phyloP scores from a whole-genome alignment of 2,113 vertebrate species.

The Clarias macrocephalus region DNA sequence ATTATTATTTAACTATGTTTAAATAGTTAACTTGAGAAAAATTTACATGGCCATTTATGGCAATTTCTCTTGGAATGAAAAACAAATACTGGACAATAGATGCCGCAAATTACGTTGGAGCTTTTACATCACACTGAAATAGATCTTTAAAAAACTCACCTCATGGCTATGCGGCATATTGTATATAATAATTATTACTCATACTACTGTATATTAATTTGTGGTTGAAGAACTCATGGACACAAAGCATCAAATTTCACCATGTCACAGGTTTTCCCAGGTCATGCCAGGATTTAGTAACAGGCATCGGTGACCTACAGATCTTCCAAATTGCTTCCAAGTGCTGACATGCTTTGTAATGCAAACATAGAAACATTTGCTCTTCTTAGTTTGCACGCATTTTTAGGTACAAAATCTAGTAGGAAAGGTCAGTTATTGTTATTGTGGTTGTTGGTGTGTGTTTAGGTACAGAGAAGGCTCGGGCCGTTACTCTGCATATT shows the following conservation, averaged over 20 bases:
- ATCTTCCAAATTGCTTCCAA: background rate
- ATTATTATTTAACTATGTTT: background rate
- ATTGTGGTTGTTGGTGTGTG: constrained; percentile 13
- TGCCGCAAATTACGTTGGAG: background rate
- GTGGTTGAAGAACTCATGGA: background rate
- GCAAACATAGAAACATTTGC: background rate
- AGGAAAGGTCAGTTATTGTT: background rate
- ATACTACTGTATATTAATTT: background rate
- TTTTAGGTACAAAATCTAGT: background rate
- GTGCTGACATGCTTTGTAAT: background rate
- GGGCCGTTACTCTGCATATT: constrained; percentile 60
- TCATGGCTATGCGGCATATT: background rate
- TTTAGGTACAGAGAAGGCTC: constrained; percentile 78
- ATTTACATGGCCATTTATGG: background rate
- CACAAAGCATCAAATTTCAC: background rate
- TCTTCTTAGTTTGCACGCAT: background rate
- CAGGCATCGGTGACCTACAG: background rate
- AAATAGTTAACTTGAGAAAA: background rate
- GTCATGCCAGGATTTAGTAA: background rate
- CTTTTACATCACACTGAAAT: background rate
- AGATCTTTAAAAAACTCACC: background rate
- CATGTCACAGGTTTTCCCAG: background rate
- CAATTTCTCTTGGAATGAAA: background rate
- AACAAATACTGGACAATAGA: background rate
- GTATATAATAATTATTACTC: too few relatives aligned